These are phyloP conservation scores for Silurus aristotelis DNA, from an alignment of 2,797 vertebrate genomes.

Conservation along the genomic window DNA sequence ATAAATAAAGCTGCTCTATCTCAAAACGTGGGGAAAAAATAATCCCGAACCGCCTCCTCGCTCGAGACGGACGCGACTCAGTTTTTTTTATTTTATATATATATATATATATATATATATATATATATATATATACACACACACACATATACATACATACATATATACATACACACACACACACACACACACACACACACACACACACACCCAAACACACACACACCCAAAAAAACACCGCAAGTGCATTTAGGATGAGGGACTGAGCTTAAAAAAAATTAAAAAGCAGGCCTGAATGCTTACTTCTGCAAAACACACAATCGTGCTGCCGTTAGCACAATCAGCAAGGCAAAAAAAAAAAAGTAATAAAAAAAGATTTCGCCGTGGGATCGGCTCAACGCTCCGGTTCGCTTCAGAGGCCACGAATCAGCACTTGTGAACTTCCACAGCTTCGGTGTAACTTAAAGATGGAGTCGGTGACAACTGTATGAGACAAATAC, in stretches of 20 bases:
- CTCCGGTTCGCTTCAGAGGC: slow-evolving; percentile 55
- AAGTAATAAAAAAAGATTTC: slow-evolving; percentile 55
- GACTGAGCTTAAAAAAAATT: slow-evolving; percentile 58
- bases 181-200: slow-evolving; percentile 13
- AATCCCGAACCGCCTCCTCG: slow-evolving; percentile 50
- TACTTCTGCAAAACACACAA: slow-evolving; percentile 64
- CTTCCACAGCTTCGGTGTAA: slow-evolving; percentile 23
- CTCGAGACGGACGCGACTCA: slow-evolving; percentile 63
- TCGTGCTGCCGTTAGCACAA: slow-evolving; percentile 62
- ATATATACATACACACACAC: too few relatives aligned
- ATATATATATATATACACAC: too few relatives aligned
- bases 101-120: too few relatives aligned
- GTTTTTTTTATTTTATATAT: slow-evolving; percentile 49
- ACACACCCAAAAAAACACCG: slow-evolving; percentile 53
- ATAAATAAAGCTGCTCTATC: slow-evolving; percentile 67
- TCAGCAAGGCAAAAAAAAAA: slow-evolving; percentile 51
- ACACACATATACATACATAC: too few relatives aligned
- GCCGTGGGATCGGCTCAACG: slow-evolving; percentile 55
- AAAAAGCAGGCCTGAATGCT: slow-evolving; percentile 65
- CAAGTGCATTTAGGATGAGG: slow-evolving; percentile 65
- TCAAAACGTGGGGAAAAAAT: slow-evolving; percentile 58
- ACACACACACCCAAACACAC: too few relatives aligned
- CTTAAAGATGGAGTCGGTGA: not conserved
- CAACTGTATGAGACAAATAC: too few relatives aligned
- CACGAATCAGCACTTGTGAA: slow-evolving; percentile 47